Percentiles rank a stretch among this genome's conserved stretches.
These are phyloP conservation scores for Eleutherodactylus coqui DNA, from an alignment of 2,797 vertebrate species.

Conservation along the genomic window DNA sequence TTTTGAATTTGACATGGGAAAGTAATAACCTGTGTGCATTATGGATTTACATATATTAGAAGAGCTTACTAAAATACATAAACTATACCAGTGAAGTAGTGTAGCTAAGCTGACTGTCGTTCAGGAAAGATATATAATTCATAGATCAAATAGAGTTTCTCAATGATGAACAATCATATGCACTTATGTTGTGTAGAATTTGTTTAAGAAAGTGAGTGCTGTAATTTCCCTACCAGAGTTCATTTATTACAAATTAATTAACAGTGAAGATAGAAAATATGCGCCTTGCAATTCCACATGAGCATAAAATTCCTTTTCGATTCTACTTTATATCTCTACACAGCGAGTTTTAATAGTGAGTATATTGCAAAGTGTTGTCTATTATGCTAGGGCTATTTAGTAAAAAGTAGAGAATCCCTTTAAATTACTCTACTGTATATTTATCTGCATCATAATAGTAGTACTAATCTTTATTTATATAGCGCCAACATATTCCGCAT, in stretches of 20 bases:
- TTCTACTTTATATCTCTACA: background rate
- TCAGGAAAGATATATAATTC: slow-evolving; percentile 30
- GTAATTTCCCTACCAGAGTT: slow-evolving; percentile 26
- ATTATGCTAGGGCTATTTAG: background rate
- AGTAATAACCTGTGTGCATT: slow-evolving; percentile 50
- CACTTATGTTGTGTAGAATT: slow-evolving; percentile 29
- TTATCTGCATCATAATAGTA: background rate
- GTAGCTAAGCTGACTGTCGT: background rate
- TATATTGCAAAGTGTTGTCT: background rate
- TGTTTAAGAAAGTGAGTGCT: slow-evolving; percentile 26
- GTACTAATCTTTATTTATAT: background rate
- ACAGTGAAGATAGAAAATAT: slow-evolving; percentile 1
- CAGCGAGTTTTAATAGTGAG: background rate
- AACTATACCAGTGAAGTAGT: slow-evolving; percentile 27
- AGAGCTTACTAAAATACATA: slow-evolving; percentile 43
- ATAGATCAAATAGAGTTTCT: background rate
- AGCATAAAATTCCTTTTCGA: background rate
- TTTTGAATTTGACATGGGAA: slow-evolving; percentile 49
- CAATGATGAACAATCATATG: slow-evolving; percentile 9
- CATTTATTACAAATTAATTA: slow-evolving; percentile 29
- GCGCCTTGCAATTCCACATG: background rate
- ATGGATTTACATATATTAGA: slow-evolving; percentile 48
- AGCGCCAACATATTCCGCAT: too few species aligned
- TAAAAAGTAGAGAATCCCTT: background rate
- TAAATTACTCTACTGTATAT: background rate